phyloP scores from a whole-genome alignment of 2,797 vertebrate genomes.

The Chelon labrosus region DNA sequence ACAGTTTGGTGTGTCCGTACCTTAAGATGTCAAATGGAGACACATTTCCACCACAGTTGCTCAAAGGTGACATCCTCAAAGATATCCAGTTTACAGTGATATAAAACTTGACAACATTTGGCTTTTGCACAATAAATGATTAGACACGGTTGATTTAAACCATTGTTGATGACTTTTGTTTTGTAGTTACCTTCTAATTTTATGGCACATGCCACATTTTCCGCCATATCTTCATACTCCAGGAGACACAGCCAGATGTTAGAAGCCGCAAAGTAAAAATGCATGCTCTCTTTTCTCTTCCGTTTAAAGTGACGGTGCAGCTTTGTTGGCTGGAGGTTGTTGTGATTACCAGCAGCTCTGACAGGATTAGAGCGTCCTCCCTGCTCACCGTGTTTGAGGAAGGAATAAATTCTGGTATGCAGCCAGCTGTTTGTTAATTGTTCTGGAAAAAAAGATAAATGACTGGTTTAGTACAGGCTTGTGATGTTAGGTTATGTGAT shows the following conservation, averaged over 20 bases:
- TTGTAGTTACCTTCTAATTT: not conserved
- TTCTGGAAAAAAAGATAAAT: not conserved
- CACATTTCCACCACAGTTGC: not conserved
- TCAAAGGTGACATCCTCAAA: not conserved
- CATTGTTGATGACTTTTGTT: not conserved
- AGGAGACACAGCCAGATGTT: conserved; percentile 16
- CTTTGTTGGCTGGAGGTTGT: conserved; percentile 3
- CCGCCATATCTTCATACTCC: conserved; percentile 3
- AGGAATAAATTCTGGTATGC: not conserved
- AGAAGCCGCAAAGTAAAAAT: not conserved
- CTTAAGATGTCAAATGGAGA: too few relatives aligned
- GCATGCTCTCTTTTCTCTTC: not conserved
- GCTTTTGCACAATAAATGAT: not conserved
- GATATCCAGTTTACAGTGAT: not conserved
- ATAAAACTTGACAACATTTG: not conserved
- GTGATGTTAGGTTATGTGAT: conserved; percentile 1
- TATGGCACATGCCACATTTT: not conserved
- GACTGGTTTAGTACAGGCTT: not conserved
- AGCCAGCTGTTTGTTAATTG: conserved; percentile 25
- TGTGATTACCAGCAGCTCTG: conserved; percentile 12
- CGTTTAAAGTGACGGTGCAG: not conserved
- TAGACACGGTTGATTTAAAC: not conserved
- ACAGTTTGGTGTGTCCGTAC: too few relatives aligned
- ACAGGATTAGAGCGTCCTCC: conserved; percentile 3
- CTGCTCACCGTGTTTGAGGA: not conserved